Conservation (phyloP, 2,797 vertebrate genomes). For the Ispidina lecontei region DNA sequence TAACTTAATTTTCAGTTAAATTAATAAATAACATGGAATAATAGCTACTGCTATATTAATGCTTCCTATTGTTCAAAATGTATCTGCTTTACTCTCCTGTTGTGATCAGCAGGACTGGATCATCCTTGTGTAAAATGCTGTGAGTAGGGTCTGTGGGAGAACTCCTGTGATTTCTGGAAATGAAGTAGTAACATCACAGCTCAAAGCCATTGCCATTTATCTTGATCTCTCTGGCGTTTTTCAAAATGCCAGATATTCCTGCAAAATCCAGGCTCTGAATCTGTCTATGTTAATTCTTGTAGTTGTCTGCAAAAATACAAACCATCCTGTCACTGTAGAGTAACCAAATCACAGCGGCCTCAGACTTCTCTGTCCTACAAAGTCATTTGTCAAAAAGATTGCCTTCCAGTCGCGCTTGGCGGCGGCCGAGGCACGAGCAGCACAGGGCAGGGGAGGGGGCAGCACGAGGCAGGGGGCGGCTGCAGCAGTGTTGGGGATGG, state of each 20-base stretch:
- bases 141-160: background rate
- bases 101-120: background rate
- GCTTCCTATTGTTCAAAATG: background rate
- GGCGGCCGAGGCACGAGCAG: accelerated
- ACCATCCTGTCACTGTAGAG: conserved; percentile 12
- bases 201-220: background rate
- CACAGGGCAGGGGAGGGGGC: background rate
- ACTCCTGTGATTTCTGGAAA: background rate
- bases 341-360: conserved; percentile 1
- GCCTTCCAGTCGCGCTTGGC: background rate
- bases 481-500: background rate
- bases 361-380: background rate
- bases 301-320: background rate
- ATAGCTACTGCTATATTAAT: background rate
- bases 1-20: background rate
- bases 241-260: background rate
- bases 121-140: background rate
- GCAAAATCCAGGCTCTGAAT: conserved; percentile 8
- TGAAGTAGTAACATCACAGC: background rate
- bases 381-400: conserved; percentile 45
- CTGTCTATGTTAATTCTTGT: conserved; percentile 31
- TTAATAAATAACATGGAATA: background rate
- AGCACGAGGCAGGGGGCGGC: background rate
- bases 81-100: background rate
- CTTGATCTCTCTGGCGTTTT: background rate